Percentiles rank a stretch among this genome's conserved stretches.
Conservation (phyloP, 2,113 vertebrate species). For the human (Homo sapiens) region DNA sequence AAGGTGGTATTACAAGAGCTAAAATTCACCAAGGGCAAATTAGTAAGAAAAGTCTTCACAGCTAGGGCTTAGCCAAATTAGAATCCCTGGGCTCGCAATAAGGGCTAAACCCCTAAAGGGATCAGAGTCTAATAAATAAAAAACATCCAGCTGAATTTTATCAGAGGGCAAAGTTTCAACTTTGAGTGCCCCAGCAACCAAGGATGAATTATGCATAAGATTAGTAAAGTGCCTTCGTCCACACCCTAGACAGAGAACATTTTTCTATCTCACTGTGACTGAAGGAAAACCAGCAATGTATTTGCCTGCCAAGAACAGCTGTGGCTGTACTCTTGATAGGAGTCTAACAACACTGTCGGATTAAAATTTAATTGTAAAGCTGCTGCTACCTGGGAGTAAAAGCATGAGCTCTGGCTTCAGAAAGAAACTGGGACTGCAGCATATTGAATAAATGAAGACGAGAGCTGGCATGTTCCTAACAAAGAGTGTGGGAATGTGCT, state of each 20-base stretch:
- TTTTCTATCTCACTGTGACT: constrained; percentile 64
- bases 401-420: constrained; percentile 54
- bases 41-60: constrained; percentile 76
- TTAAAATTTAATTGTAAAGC: constrained; percentile 69
- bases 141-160: constrained; percentile 77
- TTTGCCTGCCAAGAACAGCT: constrained; percentile 73
- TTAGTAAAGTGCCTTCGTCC: constrained; percentile 78
- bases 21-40: constrained; percentile 67
- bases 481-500: constrained; percentile 38
- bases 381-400: constrained; percentile 63
- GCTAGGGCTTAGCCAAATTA: constrained; percentile 71
- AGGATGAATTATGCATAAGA: constrained; percentile 78
- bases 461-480: constrained; percentile 24
- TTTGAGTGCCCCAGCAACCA: constrained; percentile 72
- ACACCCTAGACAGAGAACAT: constrained; percentile 69
- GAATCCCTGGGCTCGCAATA: constrained; percentile 66
- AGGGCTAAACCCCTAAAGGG: constrained; percentile 66
- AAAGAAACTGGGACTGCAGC: constrained; percentile 31
- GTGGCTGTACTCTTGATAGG: constrained; percentile 53
- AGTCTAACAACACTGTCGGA: constrained; percentile 49
- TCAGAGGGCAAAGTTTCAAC: constrained; percentile 75
- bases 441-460: constrained; percentile 48
- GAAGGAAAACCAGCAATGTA: constrained; percentile 63
- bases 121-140: constrained; percentile 78
- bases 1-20: constrained; percentile 62